Percentiles rank a stretch among this genome's conserved stretches.
Conservation (phyloP, 2,888 invertebrate genomes). For the Scaptomyza cyrtandrae region DNA sequence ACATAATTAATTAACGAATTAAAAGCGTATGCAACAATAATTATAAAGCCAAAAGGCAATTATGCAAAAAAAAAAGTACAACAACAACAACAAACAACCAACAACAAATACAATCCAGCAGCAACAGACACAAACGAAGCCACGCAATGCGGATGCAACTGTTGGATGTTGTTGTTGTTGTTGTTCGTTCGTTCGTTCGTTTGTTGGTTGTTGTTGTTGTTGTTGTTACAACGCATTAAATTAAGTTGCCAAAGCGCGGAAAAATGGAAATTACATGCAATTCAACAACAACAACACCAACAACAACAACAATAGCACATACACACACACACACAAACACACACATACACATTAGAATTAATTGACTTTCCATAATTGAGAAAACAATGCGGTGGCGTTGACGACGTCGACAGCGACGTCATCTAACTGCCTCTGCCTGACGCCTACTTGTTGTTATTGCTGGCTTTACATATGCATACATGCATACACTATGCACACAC, state of each 20-base stretch:
- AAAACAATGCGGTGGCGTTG: constrained; percentile 78
- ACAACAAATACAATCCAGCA: background rate
- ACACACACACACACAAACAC: constrained; percentile 32
- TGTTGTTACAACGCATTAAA: constrained; percentile 77
- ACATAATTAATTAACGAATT: constrained; percentile 75
- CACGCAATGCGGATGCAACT: constrained; percentile 77
- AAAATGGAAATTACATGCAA: constrained; percentile 81
- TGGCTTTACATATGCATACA: background rate
- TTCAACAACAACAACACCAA: constrained; percentile 36
- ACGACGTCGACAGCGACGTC: constrained; percentile 33
- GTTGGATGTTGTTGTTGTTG: constrained; percentile 53
- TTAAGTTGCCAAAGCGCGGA: constrained; percentile 80
- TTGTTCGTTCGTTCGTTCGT: constrained; percentile 5
- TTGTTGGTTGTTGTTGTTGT: constrained; percentile 42
- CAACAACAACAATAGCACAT: constrained; percentile 12
- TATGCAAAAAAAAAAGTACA: constrained; percentile 59
- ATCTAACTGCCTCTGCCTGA: constrained; percentile 35
- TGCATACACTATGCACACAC: constrained; percentile 7
- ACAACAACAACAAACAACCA: background rate
- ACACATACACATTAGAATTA: constrained; percentile 77
- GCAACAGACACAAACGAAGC: constrained; percentile 43
- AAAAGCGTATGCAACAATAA: constrained; percentile 77
- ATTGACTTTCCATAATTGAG: constrained; percentile 82
- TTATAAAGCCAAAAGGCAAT: constrained; percentile 75
- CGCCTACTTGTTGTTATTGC: constrained; percentile 28